These are phyloP conservation scores for Girardinus metallicus DNA, from an alignment of 2,797 vertebrate species.

Conservation along the genomic window DNA sequence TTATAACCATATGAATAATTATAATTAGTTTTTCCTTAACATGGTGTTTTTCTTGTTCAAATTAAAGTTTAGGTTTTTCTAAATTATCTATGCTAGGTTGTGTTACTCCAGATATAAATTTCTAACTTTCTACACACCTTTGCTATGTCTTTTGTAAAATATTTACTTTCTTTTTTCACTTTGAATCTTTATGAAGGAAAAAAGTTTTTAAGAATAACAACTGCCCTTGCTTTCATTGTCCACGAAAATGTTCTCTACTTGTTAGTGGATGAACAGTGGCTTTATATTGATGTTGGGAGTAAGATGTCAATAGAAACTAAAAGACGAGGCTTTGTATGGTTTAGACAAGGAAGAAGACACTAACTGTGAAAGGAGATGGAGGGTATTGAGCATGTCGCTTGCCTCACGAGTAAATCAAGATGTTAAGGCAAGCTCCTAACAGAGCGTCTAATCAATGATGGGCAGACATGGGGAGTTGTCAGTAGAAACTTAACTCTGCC, in stretches of 20 bases:
- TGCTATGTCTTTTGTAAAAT: background rate
- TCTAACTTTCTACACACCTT: background rate
- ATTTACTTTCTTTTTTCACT: background rate
- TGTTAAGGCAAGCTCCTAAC: constrained; percentile 61
- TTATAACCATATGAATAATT: background rate
- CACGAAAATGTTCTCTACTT: constrained; percentile 36
- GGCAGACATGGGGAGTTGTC: constrained; percentile 52
- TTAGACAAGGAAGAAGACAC: constrained; percentile 52
- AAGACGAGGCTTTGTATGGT: constrained; percentile 61
- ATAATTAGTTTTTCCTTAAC: background rate
- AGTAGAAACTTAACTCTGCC: constrained; percentile 35
- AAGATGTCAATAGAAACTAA: constrained; percentile 65
- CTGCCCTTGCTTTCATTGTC: constrained; percentile 43
- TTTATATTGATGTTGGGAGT: constrained; percentile 70
- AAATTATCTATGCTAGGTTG: background rate
- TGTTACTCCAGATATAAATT: background rate
- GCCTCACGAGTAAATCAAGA: constrained; percentile 53
- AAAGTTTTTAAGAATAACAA: constrained; percentile 29
- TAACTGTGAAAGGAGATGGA: constrained; percentile 38
- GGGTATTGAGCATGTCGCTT: constrained; percentile 69
- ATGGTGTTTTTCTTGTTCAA: background rate
- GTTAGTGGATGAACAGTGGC: constrained; percentile 64
- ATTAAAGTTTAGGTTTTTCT: background rate
- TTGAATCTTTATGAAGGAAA: background rate
- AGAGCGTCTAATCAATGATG: constrained; percentile 69